Percentiles rank a stretch among this genome's conserved stretches.
phyloP scores from a whole-genome alignment of 2,888 invertebrate genomes.

The Agriopis leucophaearia region DNA sequence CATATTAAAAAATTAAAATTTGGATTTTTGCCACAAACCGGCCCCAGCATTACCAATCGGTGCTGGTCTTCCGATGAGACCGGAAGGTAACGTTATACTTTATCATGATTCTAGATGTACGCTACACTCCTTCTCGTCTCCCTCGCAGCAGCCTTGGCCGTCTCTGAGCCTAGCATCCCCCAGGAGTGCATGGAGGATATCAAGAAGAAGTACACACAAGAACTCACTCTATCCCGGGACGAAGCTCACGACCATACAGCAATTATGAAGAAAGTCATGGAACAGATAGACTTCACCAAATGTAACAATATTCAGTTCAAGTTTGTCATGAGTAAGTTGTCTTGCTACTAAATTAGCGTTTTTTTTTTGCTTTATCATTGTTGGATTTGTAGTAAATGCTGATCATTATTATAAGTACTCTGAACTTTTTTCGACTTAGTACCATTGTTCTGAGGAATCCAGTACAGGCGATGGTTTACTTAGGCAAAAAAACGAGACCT shows the following conservation, averaged over 20 bases:
- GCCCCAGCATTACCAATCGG: too few species aligned
- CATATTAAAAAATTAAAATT: too few species aligned
- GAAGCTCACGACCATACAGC: constrained; percentile 1
- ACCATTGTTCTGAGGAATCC: neutral
- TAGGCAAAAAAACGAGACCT: too few species aligned
- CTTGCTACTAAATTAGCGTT: too few species aligned
- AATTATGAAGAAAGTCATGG: constrained; percentile 14
- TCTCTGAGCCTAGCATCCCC: neutral
- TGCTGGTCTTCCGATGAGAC: too few species aligned
- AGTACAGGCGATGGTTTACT: too few species aligned
- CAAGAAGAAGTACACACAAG: neutral
- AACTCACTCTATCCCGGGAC: neutral
- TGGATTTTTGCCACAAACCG: too few species aligned
- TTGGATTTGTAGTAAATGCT: neutral
- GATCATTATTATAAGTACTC: too few species aligned
- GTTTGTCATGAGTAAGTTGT: neutral
- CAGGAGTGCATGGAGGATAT: constrained; percentile 16
- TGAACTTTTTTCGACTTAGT: neutral
- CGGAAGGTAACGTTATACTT: too few species aligned
- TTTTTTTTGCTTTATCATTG: neutral
- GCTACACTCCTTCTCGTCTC: constrained; percentile 8
- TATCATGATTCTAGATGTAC: constrained; percentile 23
- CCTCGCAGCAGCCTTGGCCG: neutral
- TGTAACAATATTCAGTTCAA: constrained; percentile 1
- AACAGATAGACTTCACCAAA: constrained; percentile 7